Evolutionary conservation across 2,888 invertebrate species (phyloP).

Genomic region (Diploptera punctata): DNA sequence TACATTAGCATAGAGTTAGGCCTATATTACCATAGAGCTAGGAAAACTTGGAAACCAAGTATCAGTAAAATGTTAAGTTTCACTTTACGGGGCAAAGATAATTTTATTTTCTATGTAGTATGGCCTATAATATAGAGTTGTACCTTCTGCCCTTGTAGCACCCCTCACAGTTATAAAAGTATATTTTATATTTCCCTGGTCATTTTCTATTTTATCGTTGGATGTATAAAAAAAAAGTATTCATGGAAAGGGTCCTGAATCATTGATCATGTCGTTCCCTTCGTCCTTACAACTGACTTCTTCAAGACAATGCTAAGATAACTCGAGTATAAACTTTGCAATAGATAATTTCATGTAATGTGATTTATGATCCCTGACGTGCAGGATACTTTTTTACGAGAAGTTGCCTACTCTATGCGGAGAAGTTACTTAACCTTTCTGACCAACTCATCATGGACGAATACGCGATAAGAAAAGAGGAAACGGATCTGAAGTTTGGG

Average conservation of each 20-base stretch:
- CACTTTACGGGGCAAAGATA: too few species aligned
- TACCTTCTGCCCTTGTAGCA: neutral
- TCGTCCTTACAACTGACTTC: neutral
- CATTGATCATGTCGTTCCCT: slow-evolving; percentile 22
- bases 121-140: too few species aligned
- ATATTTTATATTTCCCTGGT: slow-evolving; percentile 2
- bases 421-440: slow-evolving; percentile 35
- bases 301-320: slow-evolving; percentile 17
- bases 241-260: slow-evolving; percentile 18
- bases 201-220: slow-evolving; percentile 14
- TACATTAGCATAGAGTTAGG: too few species aligned
- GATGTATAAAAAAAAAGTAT: slow-evolving; percentile 8
- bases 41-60: too few species aligned
- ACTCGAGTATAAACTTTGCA: slow-evolving; percentile 12
- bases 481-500: neutral
- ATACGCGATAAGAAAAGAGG: slow-evolving; percentile 30
- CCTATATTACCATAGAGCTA: too few species aligned
- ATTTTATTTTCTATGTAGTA: too few species aligned
- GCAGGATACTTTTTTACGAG: slow-evolving; percentile 27
- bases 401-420: slow-evolving; percentile 16
- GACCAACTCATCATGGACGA: slow-evolving; percentile 32
- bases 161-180: neutral
- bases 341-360: slow-evolving; percentile 24
- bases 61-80: too few species aligned
- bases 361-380: neutral